phyloP scores from a whole-genome alignment of 2,797 vertebrate species.

The Channa striata region DNA sequence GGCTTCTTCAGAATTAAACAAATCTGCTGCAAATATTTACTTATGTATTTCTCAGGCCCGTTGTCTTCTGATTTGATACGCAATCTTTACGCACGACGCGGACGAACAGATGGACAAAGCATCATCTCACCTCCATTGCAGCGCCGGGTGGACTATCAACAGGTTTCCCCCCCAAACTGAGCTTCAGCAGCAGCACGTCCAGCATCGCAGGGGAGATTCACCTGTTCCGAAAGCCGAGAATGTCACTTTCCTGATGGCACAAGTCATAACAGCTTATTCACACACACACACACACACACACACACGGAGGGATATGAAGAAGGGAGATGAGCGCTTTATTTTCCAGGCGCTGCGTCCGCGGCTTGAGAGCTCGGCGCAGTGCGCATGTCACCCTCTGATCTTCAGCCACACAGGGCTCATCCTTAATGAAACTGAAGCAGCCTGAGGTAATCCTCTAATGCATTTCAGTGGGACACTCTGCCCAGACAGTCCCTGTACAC shows the following conservation, averaged over 20 bases:
- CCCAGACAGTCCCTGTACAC: neutral
- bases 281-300: no score
- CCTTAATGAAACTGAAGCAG: constrained; percentile 36
- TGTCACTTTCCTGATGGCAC: constrained; percentile 21
- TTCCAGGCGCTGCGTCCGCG: constrained; percentile 41
- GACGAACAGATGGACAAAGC: constrained; percentile 58
- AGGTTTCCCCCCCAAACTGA: constrained; percentile 73
- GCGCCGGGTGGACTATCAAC: constrained; percentile 74
- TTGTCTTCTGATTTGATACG: constrained; percentile 47
- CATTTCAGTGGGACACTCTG: constrained; percentile 3
- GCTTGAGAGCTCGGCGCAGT: constrained; percentile 57
- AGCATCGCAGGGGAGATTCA: constrained; percentile 12
- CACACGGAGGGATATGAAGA: constrained; percentile 25
- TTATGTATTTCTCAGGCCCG: constrained; percentile 27
- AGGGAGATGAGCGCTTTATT: constrained; percentile 50
- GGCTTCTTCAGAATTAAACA: constrained; percentile 12
- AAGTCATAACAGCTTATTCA: constrained; percentile 44
- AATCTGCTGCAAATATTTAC: constrained; percentile 30
- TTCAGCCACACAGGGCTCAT: constrained; percentile 63
- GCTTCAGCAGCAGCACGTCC: constrained; percentile 33
- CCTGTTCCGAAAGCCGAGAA: constrained; percentile 2
- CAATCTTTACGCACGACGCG: constrained; percentile 32
- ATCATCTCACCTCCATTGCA: constrained; percentile 74
- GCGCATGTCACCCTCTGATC: constrained; percentile 80
- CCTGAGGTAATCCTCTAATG: constrained; percentile 51